Conservation (phyloP, 2,113 vertebrate species). For the Barnardius zonarius region DNA sequence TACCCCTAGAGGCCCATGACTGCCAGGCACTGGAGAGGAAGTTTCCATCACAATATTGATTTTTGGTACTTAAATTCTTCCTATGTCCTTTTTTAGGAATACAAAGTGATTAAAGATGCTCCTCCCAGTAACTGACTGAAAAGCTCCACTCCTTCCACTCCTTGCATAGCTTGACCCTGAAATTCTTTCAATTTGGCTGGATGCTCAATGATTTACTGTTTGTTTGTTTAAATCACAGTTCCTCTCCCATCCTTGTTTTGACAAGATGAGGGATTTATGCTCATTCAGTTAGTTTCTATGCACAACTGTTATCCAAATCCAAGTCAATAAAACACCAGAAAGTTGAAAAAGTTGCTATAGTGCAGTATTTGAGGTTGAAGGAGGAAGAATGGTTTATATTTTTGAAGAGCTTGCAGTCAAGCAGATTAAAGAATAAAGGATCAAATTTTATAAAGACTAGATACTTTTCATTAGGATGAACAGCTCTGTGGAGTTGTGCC, state of each 20-base stretch:
- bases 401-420: not conserved
- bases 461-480: not conserved
- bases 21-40: not conserved
- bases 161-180: not conserved
- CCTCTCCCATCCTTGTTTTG: not conserved
- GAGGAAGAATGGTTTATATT: not conserved
- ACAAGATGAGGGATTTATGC: not conserved
- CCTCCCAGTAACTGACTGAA: not conserved
- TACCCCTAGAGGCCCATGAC: accelerated
- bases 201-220: not conserved
- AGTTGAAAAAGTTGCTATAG: not conserved
- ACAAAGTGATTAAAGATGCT: not conserved
- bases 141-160: not conserved
- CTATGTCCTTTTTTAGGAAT: not conserved
- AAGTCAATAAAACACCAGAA: not conserved
- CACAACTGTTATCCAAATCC: not conserved
- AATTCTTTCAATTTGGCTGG: not conserved
- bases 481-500: not conserved
- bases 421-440: not conserved
- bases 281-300: not conserved
- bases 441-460: not conserved
- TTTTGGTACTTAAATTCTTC: not conserved
- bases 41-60: not conserved
- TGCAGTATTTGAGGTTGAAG: not conserved
- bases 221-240: not conserved